phyloP scores from a whole-genome alignment of 2,797 vertebrate species.

The Enteromius fasciolatus region DNA sequence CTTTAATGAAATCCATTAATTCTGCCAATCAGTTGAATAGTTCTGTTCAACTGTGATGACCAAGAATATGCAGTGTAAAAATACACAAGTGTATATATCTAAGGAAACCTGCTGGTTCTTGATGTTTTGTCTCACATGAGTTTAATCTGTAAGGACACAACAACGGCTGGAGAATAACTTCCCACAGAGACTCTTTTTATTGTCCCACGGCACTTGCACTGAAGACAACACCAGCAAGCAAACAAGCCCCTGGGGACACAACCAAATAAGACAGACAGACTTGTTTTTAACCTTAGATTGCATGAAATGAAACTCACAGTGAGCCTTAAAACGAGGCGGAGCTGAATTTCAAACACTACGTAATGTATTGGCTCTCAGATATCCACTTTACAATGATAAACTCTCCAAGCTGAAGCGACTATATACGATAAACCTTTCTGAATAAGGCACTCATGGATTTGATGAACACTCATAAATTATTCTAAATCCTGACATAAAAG shows the following conservation, averaged over 20 bases:
- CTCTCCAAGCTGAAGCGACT: not conserved
- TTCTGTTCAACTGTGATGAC: not conserved
- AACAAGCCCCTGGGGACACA: constrained; percentile 48
- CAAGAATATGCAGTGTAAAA: not conserved
- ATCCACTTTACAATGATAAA: not conserved
- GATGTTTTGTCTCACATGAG: constrained; percentile 18
- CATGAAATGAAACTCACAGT: constrained; percentile 20
- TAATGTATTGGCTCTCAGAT: not conserved
- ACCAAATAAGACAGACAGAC: constrained; percentile 35
- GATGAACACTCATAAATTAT: constrained; percentile 32
- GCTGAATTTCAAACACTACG: constrained; percentile 1
- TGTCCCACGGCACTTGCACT: constrained; percentile 41
- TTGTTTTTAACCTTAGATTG: constrained; percentile 33
- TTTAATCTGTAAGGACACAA: constrained; percentile 40
- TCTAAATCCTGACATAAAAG: constrained; percentile 30
- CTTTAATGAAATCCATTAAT: not conserved
- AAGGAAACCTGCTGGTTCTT: not conserved
- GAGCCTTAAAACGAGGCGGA: constrained; percentile 3
- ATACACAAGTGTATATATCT: not conserved
- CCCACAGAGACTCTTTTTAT: constrained; percentile 39
- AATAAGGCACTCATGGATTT: constrained; percentile 31
- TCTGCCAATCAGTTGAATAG: not conserved
- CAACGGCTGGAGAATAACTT: constrained; percentile 16
- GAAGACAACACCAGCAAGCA: constrained; percentile 36
- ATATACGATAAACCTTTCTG: not conserved